phyloP scores from a whole-genome alignment of 2,797 vertebrate species.

The Pseudotriccus pelzelni region DNA sequence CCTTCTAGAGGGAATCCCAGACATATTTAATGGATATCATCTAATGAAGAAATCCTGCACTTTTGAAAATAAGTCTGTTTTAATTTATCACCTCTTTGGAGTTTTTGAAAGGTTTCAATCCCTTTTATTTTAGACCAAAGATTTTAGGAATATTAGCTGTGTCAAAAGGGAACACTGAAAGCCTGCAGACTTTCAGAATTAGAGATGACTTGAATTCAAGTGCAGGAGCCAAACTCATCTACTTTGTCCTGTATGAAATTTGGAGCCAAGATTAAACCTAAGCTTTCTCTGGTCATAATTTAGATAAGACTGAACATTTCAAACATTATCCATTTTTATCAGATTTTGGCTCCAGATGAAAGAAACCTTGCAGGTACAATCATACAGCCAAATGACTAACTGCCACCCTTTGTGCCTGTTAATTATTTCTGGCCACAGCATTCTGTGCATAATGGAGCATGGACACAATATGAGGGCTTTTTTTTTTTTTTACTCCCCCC shows the following conservation, averaged over 20 bases:
- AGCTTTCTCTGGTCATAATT: constrained; percentile 2
- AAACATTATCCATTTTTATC: constrained; percentile 23
- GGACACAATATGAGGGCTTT: constrained; percentile 12
- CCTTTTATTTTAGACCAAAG: background rate
- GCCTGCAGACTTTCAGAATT: background rate
- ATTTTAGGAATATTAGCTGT: background rate
- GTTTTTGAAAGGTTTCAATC: background rate
- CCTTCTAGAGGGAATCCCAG: background rate
- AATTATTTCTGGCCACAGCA: constrained; percentile 49
- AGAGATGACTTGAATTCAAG: background rate
- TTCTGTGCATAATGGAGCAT: constrained; percentile 21
- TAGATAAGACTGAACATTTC: background rate
- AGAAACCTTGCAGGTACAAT: constrained; percentile 50
- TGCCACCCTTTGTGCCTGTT: constrained; percentile 37
- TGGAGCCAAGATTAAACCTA: background rate
- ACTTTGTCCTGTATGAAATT: background rate
- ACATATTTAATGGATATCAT: background rate
- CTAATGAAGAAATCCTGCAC: background rate
- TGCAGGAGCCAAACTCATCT: background rate
- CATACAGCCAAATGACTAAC: constrained; percentile 43
- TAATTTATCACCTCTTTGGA: background rate
- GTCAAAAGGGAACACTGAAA: background rate
- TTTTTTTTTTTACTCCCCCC: background rate
- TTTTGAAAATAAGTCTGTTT: background rate
- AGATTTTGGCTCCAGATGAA: constrained; percentile 46